Percentiles rank a stretch among this genome's conserved stretches.
Evolutionary conservation across 2,888 invertebrate species (phyloP).

Genomic region (Xestia c-nigrum): DNA sequence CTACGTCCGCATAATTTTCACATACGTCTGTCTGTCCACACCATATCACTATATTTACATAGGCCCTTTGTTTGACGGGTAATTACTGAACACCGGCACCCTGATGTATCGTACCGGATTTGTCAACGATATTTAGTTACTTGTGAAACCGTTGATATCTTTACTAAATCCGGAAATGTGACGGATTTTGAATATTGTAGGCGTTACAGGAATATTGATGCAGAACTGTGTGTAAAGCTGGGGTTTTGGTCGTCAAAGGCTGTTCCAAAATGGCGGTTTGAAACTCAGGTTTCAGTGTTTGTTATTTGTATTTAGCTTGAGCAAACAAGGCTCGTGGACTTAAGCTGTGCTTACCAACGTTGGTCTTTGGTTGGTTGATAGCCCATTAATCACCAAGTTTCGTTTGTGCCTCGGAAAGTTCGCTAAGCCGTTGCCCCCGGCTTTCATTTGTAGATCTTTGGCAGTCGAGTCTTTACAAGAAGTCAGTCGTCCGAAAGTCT

Average conservation of each 20-base stretch:
- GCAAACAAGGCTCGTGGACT: neutral
- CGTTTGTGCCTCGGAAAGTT: no score
- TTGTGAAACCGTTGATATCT: constrained; percentile 32
- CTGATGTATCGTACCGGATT: constrained; percentile 79
- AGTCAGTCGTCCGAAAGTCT: no score
- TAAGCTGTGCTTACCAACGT: no score
- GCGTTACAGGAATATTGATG: constrained; percentile 2
- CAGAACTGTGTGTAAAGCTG: neutral
- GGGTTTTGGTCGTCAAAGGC: neutral
- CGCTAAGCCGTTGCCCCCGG: no score
- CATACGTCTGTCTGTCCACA: constrained; percentile 87
- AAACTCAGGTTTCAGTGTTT: neutral
- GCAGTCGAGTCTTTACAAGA: no score
- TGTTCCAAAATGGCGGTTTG: neutral
- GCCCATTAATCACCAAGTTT: no score
- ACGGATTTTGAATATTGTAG: constrained; percentile 20
- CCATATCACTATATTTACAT: constrained; percentile 87
- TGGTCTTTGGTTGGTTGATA: no score
- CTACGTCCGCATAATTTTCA: constrained; percentile 87
- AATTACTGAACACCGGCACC: constrained; percentile 76
- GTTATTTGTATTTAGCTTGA: neutral
- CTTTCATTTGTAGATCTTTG: no score
- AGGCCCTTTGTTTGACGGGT: constrained; percentile 86
- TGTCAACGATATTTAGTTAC: constrained; percentile 81
- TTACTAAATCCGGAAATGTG: constrained; percentile 19